phyloP scores from a whole-genome alignment of 2,888 invertebrate species.

The Mythimna albipuncta region DNA sequence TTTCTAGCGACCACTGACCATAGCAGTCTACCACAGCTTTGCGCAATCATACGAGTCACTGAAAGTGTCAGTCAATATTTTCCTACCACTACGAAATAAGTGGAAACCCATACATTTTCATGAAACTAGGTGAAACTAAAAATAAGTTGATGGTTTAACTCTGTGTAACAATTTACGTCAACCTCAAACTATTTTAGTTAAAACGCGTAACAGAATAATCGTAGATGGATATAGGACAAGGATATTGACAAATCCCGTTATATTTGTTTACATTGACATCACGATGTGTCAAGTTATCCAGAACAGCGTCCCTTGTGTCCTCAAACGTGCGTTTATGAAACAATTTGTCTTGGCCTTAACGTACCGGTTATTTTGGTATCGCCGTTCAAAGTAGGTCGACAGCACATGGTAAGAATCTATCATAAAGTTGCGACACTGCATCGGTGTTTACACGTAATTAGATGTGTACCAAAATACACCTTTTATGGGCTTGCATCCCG shows the following conservation, averaged over 20 bases:
- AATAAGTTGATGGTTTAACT: conserved; percentile 50
- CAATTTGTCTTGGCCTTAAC: conserved; percentile 73
- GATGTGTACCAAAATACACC: conserved; percentile 50
- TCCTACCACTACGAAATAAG: conserved; percentile 14
- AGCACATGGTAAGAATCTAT: conserved; percentile 77
- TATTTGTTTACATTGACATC: conserved; percentile 42
- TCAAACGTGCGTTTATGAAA: conserved; percentile 56
- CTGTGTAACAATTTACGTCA: conserved; percentile 53
- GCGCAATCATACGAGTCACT: conserved; percentile 21
- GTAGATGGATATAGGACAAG: conserved; percentile 36
- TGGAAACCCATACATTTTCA: conserved; percentile 18
- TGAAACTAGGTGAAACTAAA: conserved; percentile 40
- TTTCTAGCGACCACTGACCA: conserved; percentile 22
- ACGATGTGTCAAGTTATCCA: conserved; percentile 45
- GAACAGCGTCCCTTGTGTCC: conserved; percentile 31
- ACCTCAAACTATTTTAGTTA: conserved; percentile 47
- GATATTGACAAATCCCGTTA: conserved; percentile 15
- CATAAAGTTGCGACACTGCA: conserved; percentile 73
- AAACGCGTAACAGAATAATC: conserved; percentile 20
- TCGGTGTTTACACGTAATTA: conserved; percentile 51
- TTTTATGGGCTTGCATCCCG: conserved; percentile 42
- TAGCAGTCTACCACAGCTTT: background rate
- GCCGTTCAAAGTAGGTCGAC: conserved; percentile 76
- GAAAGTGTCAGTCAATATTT: conserved; percentile 28
- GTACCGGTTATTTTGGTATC: conserved; percentile 77